A percentile compares a stretch with the other conserved stretches of the same genome.
These are phyloP conservation scores for Myotis findleyi DNA, from an alignment of 2,797 vertebrate genomes.

Conservation along the genomic window DNA sequence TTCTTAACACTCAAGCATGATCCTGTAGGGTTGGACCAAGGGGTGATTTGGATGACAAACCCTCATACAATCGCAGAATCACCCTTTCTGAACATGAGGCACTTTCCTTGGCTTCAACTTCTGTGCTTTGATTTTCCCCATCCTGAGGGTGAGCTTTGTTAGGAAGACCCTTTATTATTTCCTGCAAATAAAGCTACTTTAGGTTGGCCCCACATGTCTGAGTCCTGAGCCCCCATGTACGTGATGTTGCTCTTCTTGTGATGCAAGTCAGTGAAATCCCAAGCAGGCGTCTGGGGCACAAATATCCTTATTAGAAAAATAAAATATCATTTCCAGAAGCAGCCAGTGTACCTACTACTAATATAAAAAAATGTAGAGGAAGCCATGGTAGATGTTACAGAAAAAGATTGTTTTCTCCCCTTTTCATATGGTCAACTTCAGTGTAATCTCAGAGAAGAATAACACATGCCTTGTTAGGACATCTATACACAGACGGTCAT, in stretches of 20 bases:
- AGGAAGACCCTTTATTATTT: background rate
- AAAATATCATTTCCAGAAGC: background rate
- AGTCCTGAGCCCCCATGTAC: accelerated
- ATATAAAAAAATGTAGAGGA: background rate
- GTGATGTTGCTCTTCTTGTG: background rate
- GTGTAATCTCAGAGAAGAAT: background rate
- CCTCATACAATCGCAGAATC: background rate
- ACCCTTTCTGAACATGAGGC: background rate
- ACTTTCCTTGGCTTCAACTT: background rate
- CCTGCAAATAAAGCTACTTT: background rate
- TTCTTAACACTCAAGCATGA: background rate
- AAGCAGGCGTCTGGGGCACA: background rate
- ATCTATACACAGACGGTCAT: background rate
- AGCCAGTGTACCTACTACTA: background rate
- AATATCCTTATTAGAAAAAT: background rate
- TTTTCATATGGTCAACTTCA: background rate
- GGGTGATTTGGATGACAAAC: background rate
- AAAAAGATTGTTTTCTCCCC: background rate
- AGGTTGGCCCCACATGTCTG: background rate
- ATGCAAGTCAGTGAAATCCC: background rate
- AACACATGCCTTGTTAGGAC: background rate
- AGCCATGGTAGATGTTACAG: too few species aligned
- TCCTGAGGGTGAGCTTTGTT: background rate
- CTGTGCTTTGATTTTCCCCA: background rate
- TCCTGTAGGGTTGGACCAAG: too few species aligned